Conservation (phyloP, 2,797 vertebrate species). For the Galagoides demidoff region DNA sequence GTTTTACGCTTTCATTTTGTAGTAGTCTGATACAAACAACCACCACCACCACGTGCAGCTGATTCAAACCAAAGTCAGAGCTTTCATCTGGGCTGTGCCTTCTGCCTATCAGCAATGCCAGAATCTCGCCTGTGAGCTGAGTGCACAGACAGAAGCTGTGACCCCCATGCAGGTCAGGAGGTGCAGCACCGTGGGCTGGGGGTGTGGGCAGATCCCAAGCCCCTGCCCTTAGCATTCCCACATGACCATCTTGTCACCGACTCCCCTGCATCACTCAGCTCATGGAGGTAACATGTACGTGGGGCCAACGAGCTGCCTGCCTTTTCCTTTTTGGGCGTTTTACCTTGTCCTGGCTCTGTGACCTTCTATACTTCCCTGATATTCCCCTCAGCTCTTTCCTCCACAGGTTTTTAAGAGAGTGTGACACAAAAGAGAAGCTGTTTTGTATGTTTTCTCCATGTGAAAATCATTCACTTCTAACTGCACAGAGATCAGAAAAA, state of each 20-base stretch:
- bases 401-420: not conserved
- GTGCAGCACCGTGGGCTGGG: not conserved
- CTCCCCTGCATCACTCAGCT: not conserved
- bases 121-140: not conserved
- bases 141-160: not conserved
- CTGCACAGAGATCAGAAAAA: not conserved
- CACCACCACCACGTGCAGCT: not conserved
- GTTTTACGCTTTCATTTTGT: slow-evolving; percentile 32
- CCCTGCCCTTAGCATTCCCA: not conserved
- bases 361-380: not conserved
- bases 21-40: not conserved
- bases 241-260: not conserved
- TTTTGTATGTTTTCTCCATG: not conserved
- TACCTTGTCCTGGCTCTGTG: not conserved
- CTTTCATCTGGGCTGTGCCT: not conserved
- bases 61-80: slow-evolving; percentile 11
- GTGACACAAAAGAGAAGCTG: not conserved
- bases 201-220: not conserved
- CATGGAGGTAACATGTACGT: not conserved
- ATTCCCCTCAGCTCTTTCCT: not conserved
- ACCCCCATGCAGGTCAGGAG: not conserved
- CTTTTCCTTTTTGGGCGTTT: not conserved
- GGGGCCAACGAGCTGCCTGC: not conserved
- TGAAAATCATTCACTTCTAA: not conserved
- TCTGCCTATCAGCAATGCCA: not conserved